Conservation (phyloP, 2,113 vertebrate genomes). For the Apeltes quadracus region DNA sequence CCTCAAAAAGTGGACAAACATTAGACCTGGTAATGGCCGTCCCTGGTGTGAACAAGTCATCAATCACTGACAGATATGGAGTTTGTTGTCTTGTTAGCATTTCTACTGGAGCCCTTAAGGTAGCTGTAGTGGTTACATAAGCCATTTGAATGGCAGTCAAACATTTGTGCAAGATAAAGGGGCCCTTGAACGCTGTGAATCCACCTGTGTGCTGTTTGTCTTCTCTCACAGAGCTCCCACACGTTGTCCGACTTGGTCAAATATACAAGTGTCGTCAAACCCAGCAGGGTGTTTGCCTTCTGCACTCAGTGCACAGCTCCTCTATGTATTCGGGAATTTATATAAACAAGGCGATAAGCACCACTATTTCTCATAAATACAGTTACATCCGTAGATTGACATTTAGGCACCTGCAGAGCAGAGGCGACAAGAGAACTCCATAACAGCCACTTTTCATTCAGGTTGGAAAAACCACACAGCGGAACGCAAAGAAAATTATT, state of each 20-base stretch:
- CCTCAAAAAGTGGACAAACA: conserved; percentile 21
- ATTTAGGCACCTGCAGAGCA: too few species aligned
- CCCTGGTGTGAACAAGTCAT: conserved; percentile 40
- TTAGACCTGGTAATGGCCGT: background rate
- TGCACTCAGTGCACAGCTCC: background rate
- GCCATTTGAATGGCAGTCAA: conserved; percentile 73
- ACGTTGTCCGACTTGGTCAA: conserved; percentile 43
- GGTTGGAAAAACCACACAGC: conserved; percentile 54
- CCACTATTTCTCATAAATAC: background rate
- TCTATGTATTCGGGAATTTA: conserved; percentile 8
- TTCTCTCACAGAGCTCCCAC: conserved; percentile 74
- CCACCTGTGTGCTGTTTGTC: conserved; percentile 82
- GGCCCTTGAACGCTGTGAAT: conserved; percentile 76
- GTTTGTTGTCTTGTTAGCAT: conserved; percentile 50
- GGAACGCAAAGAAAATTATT: conserved; percentile 30
- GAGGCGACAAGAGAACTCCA: conserved; percentile 35
- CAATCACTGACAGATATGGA: conserved; percentile 42
- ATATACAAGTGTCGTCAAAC: conserved; percentile 70
- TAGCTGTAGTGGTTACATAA: conserved; percentile 74
- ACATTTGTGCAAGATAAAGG: conserved; percentile 79
- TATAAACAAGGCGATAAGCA: background rate
- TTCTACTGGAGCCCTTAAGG: conserved; percentile 53
- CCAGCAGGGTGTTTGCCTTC: conserved; percentile 51
- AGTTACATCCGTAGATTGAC: background rate
- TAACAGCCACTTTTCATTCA: conserved; percentile 50